phyloP scores from a whole-genome alignment of 2,113 vertebrate species.

The Hippopotamus amphibius region DNA sequence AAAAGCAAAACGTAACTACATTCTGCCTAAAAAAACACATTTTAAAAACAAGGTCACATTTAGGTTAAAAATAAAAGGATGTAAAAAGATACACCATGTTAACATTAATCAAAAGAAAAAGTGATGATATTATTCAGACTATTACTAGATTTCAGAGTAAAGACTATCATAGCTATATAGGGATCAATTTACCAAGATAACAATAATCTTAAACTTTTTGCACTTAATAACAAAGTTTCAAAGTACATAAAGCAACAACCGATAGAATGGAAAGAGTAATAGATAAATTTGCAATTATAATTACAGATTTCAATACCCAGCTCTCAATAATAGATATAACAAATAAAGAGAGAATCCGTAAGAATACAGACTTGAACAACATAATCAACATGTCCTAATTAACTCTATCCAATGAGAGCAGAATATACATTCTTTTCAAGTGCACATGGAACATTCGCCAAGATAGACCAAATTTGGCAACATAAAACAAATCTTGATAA shows the following conservation, averaged over 20 bases:
- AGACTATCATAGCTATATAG: not conserved
- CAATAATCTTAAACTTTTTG: not conserved
- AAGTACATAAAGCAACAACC: not conserved
- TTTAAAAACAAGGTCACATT: conserved; percentile 36
- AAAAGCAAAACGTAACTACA: conserved; percentile 3
- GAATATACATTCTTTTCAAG: not conserved
- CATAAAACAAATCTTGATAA: conserved; percentile 22
- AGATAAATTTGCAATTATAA: not conserved
- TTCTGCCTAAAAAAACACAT: not conserved
- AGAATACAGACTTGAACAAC: not conserved
- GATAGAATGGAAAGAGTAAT: not conserved
- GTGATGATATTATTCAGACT: not conserved
- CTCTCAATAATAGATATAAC: conserved; percentile 12
- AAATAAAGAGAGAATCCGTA: conserved; percentile 6
- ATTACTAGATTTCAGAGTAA: conserved; percentile 29
- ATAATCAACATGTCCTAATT: not conserved
- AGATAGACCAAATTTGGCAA: not conserved
- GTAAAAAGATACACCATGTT: not conserved
- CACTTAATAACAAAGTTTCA: not conserved
- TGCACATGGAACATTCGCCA: not conserved
- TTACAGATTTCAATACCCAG: conserved; percentile 12
- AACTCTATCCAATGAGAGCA: not conserved
- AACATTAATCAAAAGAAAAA: conserved; percentile 34
- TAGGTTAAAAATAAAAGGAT: conserved; percentile 15
- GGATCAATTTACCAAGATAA: conserved; percentile 11